Evolutionary conservation across 2,888 invertebrate species (phyloP), one percentile per base, ranked within the genome.

Genomic region (Apotomis capreana): DNA sequence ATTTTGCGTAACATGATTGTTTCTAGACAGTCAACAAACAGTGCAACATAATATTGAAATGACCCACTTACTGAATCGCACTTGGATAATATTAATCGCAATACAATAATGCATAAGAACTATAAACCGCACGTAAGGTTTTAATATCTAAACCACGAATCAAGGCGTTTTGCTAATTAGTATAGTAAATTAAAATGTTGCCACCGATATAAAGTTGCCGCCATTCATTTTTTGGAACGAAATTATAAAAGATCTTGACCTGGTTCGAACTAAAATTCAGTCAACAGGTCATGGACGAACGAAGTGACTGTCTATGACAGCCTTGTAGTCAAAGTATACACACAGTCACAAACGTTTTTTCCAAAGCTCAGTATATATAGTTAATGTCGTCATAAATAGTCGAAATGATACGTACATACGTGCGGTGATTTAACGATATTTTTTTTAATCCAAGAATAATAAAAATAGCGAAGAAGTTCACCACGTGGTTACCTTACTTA

Each of bases 261-360:
- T 87, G 86, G 84, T 87, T 91, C 87, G 83, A 82, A 83, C 86
- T 86, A 87, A 89, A 91, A 90, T 68, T 91, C 90, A 91, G 90
- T 89, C 90, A 91, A 86, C 89, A 83, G 92, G 92, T 92, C 91
- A 92, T 87, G 92, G 91, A 89, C 91, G 87, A 91, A 90, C 89
- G 91, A 90, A 91, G 91, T 89, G 91, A 91, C 89, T 89, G 86
- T 83, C 84, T 83, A 87, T 86, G 86, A 87, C 86, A 91, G 85
- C 91, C 91, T 91, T 91, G 91, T 85, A 82, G 82, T 75, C 79
- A 83, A 58, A 58, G 37, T 81, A 84, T 83, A 86, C 85, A 40
- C 84, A 86, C 84, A 83, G 80, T 83, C 83, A 83, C 84, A 84
- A 80, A 84, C 84, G 84, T 86, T 9, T 49, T 49, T 84, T 85